phyloP scores from a whole-genome alignment of 30 jellyfish, hydroid and myxozoan species.

The Pelagia noctiluca region DNA sequence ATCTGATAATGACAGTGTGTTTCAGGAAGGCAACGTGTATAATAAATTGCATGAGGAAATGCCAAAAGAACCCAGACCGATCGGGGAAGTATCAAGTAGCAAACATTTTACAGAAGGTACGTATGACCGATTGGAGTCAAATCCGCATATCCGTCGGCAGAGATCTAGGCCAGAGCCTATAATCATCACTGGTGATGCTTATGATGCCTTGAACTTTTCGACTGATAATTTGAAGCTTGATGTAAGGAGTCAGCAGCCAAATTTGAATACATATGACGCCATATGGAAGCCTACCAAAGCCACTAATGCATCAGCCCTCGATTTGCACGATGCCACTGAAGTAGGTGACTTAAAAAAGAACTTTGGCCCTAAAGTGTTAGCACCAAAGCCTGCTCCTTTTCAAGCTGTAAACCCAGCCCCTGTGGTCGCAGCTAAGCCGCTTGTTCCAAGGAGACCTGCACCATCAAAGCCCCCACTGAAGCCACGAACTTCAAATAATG shows the following conservation, averaged over 20 bases:
- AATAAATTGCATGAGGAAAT: constrained; percentile 13
- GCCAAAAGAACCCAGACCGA: background rate
- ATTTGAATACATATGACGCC: background rate
- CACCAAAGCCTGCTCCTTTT: constrained; percentile 9
- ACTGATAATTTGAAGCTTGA: constrained; percentile 15
- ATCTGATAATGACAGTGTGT: background rate
- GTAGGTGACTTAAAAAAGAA: background rate
- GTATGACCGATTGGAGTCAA: constrained; percentile 39
- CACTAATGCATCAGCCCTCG: background rate
- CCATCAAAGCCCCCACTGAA: constrained; percentile 60
- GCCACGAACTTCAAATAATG: background rate
- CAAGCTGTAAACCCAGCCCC: constrained; percentile 23
- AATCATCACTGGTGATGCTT: constrained; percentile 39
- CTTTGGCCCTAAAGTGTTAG: background rate
- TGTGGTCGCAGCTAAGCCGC: constrained; percentile 27
- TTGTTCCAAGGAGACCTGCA: constrained; percentile 20
- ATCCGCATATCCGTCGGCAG: background rate
- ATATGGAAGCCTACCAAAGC: background rate
- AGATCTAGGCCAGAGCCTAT: constrained; percentile 70
- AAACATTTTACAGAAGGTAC: constrained; percentile 14
- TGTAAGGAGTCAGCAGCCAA: background rate
- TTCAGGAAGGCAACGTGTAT: constrained; percentile 27
- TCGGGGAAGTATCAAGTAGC: background rate
- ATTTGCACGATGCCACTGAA: background rate
- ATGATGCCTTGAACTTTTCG: constrained; percentile 39